Evolutionary conservation across 2,113 vertebrate species (phyloP), one percentile per base, ranked within the genome.

Genomic region (Acanthochromis polyacanthus): DNA sequence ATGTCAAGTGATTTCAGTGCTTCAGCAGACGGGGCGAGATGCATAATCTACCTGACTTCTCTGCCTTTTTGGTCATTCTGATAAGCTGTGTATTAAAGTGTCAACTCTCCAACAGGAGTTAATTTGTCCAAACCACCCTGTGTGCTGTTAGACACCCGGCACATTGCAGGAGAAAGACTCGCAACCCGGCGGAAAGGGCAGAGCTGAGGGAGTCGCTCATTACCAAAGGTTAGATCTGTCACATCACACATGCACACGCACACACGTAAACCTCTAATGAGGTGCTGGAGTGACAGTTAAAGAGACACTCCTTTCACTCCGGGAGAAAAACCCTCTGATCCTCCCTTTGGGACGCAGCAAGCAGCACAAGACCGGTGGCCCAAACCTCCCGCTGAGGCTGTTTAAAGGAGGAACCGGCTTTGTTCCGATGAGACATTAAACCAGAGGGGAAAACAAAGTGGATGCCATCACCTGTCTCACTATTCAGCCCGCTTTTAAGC

Each of bases 211-310:
- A 77, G 79, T 46, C n/a, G 23, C 70, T 85, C 80, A 83, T 83
- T 91, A 80, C 67, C 58, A 85, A 88, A 88, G 83, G 89, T 89
- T 87, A 89, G 43, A 68, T 30, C 43, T 60, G 30, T 71, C 80
- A 61, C 30, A 10, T 55, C 59, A 48, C 66, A 15, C 56, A 2
- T 50, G 43, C 48, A 56, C 30, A 46, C 53, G 25, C 25, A 40
- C 66, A 48, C 62, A 59, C 64, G 36, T 7, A 22, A 78, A 71
- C 20, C 69, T 32, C 25, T 78, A 59, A 80, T 75, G 74, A 78
- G 77, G 22, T 73, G 71, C 30, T 51, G 43, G 15, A 48, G 63
- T 50, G 50, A 48, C 56, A 58, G 19, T 74, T 58, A 16, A n/a
- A 36, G 32, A 67, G 25, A 52, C 16, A 22, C 56, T 73, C 40